Evolutionary conservation across 2,888 invertebrate genomes (phyloP), one percentile per base, ranked within the genome.

Genomic region (Drosophila cyrtoloma): DNA sequence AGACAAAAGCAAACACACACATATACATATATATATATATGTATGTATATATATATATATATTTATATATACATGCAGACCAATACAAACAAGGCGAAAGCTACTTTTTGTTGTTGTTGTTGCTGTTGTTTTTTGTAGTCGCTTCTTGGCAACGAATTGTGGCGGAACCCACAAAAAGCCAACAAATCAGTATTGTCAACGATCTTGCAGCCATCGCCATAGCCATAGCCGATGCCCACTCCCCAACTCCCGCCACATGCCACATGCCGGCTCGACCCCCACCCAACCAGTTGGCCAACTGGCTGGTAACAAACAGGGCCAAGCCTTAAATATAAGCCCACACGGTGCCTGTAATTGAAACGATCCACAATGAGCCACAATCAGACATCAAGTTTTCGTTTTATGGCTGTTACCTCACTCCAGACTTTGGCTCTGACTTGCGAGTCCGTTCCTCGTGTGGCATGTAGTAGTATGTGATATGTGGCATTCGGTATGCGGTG

Each of bases 161-260:
- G 22, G 57, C 22, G 26, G 28, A 44, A 52, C 69, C 47, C 62
- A 52, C 71, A 50, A 70, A 62, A 60, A 39, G 56, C 59, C 64
- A 61, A 51, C 59, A 64, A 66, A 47, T 47, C 50, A 44, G 61
- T 61, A 59, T 74, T 79, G 81, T 81, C 81, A 81, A 74, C 77
- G 74, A 81, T 77, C 78, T 70, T 19, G 50, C 65, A 50, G 35
- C 26, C 47, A 32, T 51, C 14, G 26, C 52, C 56, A 32, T 4
- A n/a, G n/a, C 33, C 22, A 22, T 6, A 16, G 22, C 35, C 35
- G 7, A 22, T 9, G 3, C 55, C 5, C 26, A 16, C 32, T 28
- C 47, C 22, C 30, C 26, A 22, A 32, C 35, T 12, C 53, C 22
- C 42, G 14, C 16, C 30, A 22, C 47, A 44, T 22, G 22, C 44